Evolutionary conservation across 2,113 vertebrate species (phyloP).

Genomic region (Dissostichus mawsoni): DNA sequence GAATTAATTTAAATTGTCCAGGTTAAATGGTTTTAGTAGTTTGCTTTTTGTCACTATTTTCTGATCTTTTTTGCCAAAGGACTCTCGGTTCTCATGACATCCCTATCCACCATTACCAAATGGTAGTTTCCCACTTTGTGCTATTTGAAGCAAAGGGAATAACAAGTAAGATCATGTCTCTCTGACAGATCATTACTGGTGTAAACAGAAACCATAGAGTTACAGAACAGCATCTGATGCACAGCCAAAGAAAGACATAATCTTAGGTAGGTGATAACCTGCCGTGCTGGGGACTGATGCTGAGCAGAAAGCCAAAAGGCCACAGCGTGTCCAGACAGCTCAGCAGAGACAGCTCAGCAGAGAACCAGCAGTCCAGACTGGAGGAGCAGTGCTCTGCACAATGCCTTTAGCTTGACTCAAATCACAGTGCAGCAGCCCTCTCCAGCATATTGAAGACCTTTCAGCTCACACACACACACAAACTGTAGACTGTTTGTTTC

Average conservation of each 20-base stretch:
- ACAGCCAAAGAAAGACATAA: background rate
- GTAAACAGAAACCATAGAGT: background rate
- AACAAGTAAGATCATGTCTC: background rate
- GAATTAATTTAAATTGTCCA: too few relatives aligned
- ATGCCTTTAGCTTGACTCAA: background rate
- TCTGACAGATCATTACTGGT: background rate
- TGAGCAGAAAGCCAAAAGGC: background rate
- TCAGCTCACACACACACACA: background rate
- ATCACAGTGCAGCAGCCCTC: background rate
- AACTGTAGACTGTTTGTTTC: too few relatives aligned
- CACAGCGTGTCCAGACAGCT: background rate
- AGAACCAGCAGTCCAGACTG: conserved; percentile 35
- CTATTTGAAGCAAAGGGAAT: background rate
- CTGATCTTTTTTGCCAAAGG: too few relatives aligned
- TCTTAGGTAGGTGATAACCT: background rate
- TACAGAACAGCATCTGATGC: background rate
- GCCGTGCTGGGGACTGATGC: background rate
- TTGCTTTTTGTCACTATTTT: too few relatives aligned
- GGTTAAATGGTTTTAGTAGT: too few relatives aligned
- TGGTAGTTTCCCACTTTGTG: background rate
- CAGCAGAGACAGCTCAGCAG: conserved; percentile 13
- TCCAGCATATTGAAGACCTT: background rate
- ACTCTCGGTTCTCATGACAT: too few relatives aligned
- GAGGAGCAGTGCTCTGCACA: background rate
- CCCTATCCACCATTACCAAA: background rate